Base-by-base conservation (phyloP, 30 jellyfish, hydroid and myxozoan species). In the Cassiopea xamachana region DNA sequence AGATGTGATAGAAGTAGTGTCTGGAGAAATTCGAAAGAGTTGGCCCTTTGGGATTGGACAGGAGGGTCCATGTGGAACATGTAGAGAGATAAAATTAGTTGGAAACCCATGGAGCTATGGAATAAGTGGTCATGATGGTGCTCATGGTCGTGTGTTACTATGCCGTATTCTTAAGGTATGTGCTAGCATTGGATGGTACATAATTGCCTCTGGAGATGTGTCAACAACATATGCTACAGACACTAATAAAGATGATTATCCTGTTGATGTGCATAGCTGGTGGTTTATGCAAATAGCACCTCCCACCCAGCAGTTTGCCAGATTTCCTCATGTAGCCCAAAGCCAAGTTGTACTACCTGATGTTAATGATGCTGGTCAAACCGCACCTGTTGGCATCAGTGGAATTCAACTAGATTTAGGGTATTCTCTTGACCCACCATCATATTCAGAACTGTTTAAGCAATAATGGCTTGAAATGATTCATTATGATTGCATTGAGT, bases 211-310 rank as follows among this genome's bases (percentile, higher is more conserved):
- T 12, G 94, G 92, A 16, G 94, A 91, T 85, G 95, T 91, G n/a
- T 77, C 92, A 1, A 91, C 97, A 12, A 85, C 84, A 74, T 91
- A 69, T 49, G 82, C 75, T 17, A 84, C 60, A 46, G 89, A 79
- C 14, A 83, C 50, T 50, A 84, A 78, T 60, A 82, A 81, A 48
- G 89, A 92, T 19, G 97, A 91, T 44, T 91, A 91, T 75, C 97
- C 97, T 1, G 2, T 85, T 39, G 97, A 91, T 74, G 97, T 85
- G 12, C 95, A 91, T 59, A 91, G 97, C 68, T 91, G 97, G 97
- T 84, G 84, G 87, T 84, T 84, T 86, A 84, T 91, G 94, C 76
- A 58, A 8, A 78, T 78, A 16, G 51, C 19, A 17, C 43, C 74
- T 62, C 3, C 43, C 14, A 13, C 74, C 3, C 74, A 62, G 14